Conservation (phyloP, 1,140 invertebrate genomes). For the Ruditapes philippinarum region DNA sequence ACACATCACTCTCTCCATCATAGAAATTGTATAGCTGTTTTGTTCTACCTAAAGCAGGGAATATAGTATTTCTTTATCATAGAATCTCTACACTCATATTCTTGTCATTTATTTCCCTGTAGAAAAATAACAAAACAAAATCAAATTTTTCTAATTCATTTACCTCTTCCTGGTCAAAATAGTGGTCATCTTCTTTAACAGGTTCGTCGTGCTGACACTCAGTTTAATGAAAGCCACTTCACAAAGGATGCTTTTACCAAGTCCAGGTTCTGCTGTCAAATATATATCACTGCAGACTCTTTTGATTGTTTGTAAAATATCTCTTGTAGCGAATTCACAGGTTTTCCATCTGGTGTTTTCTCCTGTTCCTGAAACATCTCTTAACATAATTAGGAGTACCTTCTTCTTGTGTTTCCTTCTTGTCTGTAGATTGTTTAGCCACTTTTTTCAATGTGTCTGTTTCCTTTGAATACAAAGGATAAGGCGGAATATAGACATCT, state of each 20-base stretch:
- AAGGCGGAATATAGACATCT: neutral
- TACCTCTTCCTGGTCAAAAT: neutral
- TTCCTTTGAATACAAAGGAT: neutral
- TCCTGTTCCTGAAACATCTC: too few species aligned
- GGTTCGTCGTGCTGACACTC: neutral
- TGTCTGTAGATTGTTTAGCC: neutral
- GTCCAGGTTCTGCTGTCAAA: neutral
- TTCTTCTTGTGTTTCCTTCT: too few species aligned
- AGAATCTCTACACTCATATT: neutral
- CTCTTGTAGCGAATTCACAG: neutral
- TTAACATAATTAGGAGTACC: too few species aligned
- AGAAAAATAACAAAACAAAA: neutral
- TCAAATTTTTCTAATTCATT: neutral
- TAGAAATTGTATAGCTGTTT: neutral
- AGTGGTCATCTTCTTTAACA: neutral
- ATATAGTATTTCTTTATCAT: neutral
- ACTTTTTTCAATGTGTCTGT: neutral
- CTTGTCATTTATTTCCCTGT: neutral
- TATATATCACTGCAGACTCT: neutral
- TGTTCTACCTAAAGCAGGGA: neutral
- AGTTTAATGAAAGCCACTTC: neutral
- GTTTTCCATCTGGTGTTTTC: neutral
- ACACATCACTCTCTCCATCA: neutral
- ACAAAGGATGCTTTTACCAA: neutral
- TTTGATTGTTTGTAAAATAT: neutral